Percentiles rank a stretch among this genome's conserved stretches.
Evolutionary conservation across 2,888 invertebrate genomes (phyloP).

Genomic region (Leptopilina drosophilae): DNA sequence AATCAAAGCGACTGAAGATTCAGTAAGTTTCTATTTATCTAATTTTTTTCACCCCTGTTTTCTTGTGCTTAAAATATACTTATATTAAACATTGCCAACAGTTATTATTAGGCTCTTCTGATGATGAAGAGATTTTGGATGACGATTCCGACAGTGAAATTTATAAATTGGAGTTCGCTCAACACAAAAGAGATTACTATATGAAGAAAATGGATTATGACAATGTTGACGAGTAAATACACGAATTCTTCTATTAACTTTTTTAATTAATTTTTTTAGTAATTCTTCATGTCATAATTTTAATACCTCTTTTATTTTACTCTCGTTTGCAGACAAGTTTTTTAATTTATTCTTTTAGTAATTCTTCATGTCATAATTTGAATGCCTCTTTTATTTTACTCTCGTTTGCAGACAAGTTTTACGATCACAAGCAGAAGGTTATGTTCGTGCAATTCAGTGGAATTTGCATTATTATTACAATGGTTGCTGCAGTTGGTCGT

Average conservation of each 20-base stretch:
- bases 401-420: conserved; percentile 83
- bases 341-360: not conserved
- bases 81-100: conserved; percentile 45
- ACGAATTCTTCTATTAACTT: conserved; percentile 37
- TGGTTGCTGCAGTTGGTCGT: conserved; percentile 98
- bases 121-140: conserved; percentile 64
- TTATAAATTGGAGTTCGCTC: conserved; percentile 86
- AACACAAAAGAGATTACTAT: conserved; percentile 95
- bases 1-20: conserved; percentile 82
- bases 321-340: conserved; percentile 81
- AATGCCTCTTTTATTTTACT: not conserved
- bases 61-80: not conserved
- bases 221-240: conserved; percentile 85
- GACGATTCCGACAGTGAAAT: conserved; percentile 68
- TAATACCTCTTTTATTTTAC: not conserved
- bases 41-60: not conserved
- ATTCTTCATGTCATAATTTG: conserved; percentile 27
- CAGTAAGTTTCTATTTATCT: conserved; percentile 76
- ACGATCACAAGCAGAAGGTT: conserved; percentile 89
- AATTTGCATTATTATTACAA: conserved; percentile 97
- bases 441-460: conserved; percentile 97
- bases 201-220: conserved; percentile 90
- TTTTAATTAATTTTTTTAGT: not conserved
- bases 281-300: conserved; percentile 30
- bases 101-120: conserved; percentile 59